phyloP scores from a whole-genome alignment of 2,113 vertebrate species.

The Pardalotus punctatus region DNA sequence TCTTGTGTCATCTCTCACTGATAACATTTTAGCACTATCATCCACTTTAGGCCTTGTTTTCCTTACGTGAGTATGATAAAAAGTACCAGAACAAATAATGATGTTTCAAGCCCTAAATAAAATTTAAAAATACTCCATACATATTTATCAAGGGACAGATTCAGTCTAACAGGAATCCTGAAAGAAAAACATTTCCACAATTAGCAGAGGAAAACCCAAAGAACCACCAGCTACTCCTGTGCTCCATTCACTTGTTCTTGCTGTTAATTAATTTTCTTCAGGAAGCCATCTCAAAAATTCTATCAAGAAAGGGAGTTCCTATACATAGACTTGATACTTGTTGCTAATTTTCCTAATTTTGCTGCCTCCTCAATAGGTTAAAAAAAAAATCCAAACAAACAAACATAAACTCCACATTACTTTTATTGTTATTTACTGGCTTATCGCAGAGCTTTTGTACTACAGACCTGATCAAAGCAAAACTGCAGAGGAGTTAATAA shows the following conservation, averaged over 20 bases:
- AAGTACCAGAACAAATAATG: not conserved
- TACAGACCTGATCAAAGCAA: not conserved
- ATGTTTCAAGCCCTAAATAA: not conserved
- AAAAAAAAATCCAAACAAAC: not conserved
- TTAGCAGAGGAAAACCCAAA: not conserved
- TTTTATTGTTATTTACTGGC: not conserved
- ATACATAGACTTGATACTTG: not conserved
- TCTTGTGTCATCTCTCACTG: fast-evolving
- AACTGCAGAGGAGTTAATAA: not conserved
- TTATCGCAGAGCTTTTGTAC: not conserved
- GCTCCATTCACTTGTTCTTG: not conserved
- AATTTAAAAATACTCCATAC: not conserved
- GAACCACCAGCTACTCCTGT: not conserved
- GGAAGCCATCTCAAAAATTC: not conserved
- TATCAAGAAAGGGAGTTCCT: not conserved
- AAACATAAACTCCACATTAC: not conserved
- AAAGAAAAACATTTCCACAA: not conserved
- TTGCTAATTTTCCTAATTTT: not conserved
- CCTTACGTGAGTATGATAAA: not conserved
- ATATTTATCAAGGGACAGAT: not conserved
- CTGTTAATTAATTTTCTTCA: not conserved
- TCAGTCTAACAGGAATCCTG: not conserved
- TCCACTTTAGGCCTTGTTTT: not conserved
- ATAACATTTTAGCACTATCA: not conserved
- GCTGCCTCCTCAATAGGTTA: not conserved